phyloP scores from a whole-genome alignment of 2,888 invertebrate genomes.

The Empis livida region DNA sequence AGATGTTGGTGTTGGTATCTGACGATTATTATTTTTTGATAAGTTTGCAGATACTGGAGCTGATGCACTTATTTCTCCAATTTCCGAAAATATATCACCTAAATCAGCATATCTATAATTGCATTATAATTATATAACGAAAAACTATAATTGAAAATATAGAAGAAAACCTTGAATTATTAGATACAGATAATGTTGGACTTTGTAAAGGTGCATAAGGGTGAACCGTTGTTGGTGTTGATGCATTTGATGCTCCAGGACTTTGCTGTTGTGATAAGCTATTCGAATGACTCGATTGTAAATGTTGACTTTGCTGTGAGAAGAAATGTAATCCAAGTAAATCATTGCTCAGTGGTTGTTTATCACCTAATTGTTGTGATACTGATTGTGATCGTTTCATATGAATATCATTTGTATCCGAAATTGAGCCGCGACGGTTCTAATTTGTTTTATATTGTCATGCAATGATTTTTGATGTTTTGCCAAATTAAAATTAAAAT shows the following conservation, averaged over 20 bases:
- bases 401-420: constrained; percentile 47
- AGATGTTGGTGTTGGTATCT: constrained; percentile 69
- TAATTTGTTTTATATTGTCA: constrained; percentile 16
- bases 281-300: constrained; percentile 27
- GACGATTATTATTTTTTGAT: constrained; percentile 37
- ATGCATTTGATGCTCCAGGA: constrained; percentile 62
- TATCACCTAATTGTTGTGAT: constrained; percentile 56
- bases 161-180: constrained; percentile 46
- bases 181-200: constrained; percentile 53
- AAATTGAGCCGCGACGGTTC: constrained; percentile 54
- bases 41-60: constrained; percentile 44
- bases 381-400: constrained; percentile 63
- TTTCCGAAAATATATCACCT: constrained; percentile 73
- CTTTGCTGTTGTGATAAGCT: constrained; percentile 42
- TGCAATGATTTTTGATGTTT: constrained; percentile 9
- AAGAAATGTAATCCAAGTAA: constrained; percentile 63
- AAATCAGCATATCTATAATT: constrained; percentile 45
- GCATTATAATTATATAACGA: background rate
- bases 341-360: constrained; percentile 51
- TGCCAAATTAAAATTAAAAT: no score
- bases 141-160: background rate
- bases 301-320: constrained; percentile 35
- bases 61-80: constrained; percentile 59
- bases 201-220: constrained; percentile 74
- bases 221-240: constrained; percentile 46